Evolutionary conservation across 2,797 vertebrate genomes (phyloP).

Genomic region (Ficedula albicollis): DNA sequence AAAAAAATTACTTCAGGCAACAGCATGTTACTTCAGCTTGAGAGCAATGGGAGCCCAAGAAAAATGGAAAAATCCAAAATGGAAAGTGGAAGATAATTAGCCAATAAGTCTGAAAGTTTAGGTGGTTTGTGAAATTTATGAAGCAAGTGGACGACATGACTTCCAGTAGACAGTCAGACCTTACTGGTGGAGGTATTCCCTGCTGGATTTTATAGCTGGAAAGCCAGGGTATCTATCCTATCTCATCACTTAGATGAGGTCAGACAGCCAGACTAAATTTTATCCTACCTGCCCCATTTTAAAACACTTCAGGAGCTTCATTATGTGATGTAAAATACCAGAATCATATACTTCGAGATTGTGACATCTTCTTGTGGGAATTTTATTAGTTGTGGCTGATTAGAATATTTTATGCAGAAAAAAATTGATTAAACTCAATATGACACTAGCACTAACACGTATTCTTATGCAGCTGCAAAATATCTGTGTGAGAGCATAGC

Average conservation of each 20-base stretch:
- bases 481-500: not conserved
- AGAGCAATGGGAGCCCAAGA: accelerated
- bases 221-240: not conserved
- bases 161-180: not conserved
- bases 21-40: not conserved
- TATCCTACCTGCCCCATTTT: not conserved
- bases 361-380: not conserved
- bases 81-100: not conserved
- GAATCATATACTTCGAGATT: not conserved
- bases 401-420: not conserved
- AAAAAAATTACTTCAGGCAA: not conserved
- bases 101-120: not conserved
- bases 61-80: not conserved
- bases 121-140: not conserved
- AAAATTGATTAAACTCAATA: not conserved
- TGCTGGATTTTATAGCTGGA: not conserved
- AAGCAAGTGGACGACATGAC: accelerated
- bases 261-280: not conserved
- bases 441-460: not conserved
- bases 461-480: not conserved
- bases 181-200: not conserved
- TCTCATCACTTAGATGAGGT: not conserved
- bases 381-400: not conserved
- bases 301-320: not conserved
- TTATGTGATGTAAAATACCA: accelerated